These are phyloP conservation scores for Drosophila ohnishii DNA, from an alignment of 1,140 invertebrate genomes.

Conservation along the genomic window DNA sequence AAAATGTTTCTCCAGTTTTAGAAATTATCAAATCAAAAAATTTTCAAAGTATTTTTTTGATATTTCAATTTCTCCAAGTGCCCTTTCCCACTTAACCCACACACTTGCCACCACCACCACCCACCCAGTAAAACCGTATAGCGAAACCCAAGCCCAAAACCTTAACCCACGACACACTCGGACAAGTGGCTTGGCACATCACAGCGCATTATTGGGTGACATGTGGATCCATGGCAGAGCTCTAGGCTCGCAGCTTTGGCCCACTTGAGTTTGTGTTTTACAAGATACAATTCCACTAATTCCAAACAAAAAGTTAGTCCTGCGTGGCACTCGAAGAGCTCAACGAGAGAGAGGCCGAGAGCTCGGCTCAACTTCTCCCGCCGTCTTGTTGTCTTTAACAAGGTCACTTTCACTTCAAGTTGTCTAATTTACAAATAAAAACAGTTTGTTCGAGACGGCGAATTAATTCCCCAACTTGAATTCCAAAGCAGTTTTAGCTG, in stretches of 20 bases:
- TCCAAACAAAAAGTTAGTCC: conserved; percentile 79
- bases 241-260: conserved; percentile 75
- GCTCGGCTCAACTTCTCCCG: conserved; percentile 22
- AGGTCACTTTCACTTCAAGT: conserved; percentile 39
- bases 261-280: conserved; percentile 79
- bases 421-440: conserved; percentile 54
- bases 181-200: conserved; percentile 79
- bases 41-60: no score
- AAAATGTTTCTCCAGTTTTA: no score
- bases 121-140: conserved; percentile 2
- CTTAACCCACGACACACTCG: conserved; percentile 37
- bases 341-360: background rate
- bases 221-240: conserved; percentile 67
- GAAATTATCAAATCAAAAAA: no score
- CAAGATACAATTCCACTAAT: conserved; percentile 80
- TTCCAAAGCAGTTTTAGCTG: conserved; percentile 15
- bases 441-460: conserved; percentile 29
- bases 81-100: conserved; percentile 11
- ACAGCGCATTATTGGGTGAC: conserved; percentile 77
- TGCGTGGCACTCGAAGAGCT: conserved; percentile 66
- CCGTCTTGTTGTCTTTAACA: conserved; percentile 33
- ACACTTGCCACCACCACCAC: conserved; percentile 2
- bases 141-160: conserved; percentile 11
- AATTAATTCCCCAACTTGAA: conserved; percentile 32
- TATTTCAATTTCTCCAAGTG: background rate